Evolutionary conservation across 2,113 vertebrate species (phyloP), one percentile per base, ranked within the genome.

Genomic region (Hucho hucho): DNA sequence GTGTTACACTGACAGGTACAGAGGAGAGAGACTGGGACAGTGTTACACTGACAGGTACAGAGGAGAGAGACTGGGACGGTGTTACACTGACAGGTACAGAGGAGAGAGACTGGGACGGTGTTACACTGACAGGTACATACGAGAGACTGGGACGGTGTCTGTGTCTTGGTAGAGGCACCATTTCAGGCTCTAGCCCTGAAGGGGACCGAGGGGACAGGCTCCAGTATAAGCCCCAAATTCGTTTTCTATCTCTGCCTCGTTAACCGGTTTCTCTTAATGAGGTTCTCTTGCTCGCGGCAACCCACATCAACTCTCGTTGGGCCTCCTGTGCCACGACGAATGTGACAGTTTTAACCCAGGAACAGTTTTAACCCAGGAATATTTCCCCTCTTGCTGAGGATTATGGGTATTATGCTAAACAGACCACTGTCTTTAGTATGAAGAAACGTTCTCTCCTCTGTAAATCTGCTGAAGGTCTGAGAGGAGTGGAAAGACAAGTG

Each of bases 361-460:
- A 2, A 24, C n/a, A 22, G 18, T 20, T n/a, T 64, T n/a, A n/a
- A n/a, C n/a, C n/a, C n/a, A n/a, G 25, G 0, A 0, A 49, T 59
- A 65, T 79, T 75, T 75, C 25, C 72, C 71, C 70, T 72, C 58
- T 77, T 75, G 74, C 70, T 32, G 80, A 56, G 80, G 84, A 86
- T 85, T 85, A 77, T 84, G 75, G 64, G 79, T 78, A 75, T 79
- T 83, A 81, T 24, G 46, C 28, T 84, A 69, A 74, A 82, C 75
- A 79, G 71, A 78, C 49, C 46, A 56, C 73, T 69, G 53, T 87
- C 76, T 80, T 7, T 71, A 69, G 63, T 74, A 65, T 32, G 14
- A 32, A 66, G 14, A 32, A 4, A 14, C 12, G 29, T 18, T n/a
- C 77, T 86, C 75, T 72, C 75, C 43, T 56, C 76, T 76, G 13